Conservation (phyloP, 2,888 invertebrate genomes). For the Polydrusus pterygomalis region DNA sequence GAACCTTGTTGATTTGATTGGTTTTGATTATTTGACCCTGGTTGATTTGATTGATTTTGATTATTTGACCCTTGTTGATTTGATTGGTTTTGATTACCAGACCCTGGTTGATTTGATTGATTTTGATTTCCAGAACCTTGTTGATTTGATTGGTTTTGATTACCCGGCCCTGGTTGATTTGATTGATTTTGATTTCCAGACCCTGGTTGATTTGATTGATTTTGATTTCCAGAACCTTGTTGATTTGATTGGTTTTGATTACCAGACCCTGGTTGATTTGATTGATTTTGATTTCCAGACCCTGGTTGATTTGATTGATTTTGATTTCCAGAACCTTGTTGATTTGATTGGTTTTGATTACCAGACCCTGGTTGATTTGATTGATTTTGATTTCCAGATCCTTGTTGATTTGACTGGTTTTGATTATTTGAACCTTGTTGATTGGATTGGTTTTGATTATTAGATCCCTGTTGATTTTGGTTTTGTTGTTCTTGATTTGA, state of each 20-base stretch:
- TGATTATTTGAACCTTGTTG: conserved; percentile 46
- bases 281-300: conserved; percentile 29
- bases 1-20: conserved; percentile 24
- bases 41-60: conserved; percentile 25
- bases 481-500: conserved; percentile 25
- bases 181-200: conserved; percentile 24
- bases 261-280: conserved; percentile 29
- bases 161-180: conserved; percentile 39
- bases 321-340: not conserved
- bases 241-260: conserved; percentile 44
- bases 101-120: not conserved
- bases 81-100: not conserved
- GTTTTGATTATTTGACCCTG: conserved; percentile 47
- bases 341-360: not conserved
- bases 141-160: conserved; percentile 32
- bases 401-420: conserved; percentile 43
- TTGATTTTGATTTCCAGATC: conserved; percentile 42
- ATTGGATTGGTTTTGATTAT: conserved; percentile 32
- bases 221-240: conserved; percentile 27
- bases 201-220: conserved; percentile 50
- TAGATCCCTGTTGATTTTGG: conserved; percentile 20
- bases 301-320: conserved; percentile 9
- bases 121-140: not conserved
- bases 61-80: conserved; percentile 16
- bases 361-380: not conserved